These are phyloP conservation scores for Actias luna DNA, from an alignment of 2,888 invertebrate genomes.

Conservation along the genomic window DNA sequence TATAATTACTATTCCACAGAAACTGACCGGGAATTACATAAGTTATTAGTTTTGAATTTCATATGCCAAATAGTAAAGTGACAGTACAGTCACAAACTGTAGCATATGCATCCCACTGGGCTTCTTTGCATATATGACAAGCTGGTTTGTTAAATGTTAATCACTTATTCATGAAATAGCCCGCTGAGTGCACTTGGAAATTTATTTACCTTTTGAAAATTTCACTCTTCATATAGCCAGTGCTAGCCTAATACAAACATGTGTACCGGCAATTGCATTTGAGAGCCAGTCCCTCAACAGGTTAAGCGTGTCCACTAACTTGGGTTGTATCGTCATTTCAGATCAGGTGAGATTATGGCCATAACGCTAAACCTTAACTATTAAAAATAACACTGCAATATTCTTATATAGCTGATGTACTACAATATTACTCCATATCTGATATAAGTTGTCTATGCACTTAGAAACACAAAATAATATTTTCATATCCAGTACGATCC, in stretches of 20 bases:
- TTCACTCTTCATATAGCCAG: neutral
- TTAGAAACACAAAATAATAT: too few species aligned
- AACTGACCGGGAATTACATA: constrained; percentile 39
- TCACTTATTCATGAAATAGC: constrained; percentile 43
- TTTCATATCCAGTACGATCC: too few species aligned
- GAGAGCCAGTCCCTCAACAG: too few species aligned
- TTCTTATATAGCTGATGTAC: too few species aligned
- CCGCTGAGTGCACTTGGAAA: constrained; percentile 22
- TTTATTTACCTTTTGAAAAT: constrained; percentile 17
- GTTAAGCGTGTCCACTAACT: too few species aligned
- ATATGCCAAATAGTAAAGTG: constrained; percentile 52
- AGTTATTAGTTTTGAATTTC: constrained; percentile 53
- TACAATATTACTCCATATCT: too few species aligned
- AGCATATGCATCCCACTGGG: constrained; percentile 46
- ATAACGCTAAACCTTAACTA: too few species aligned
- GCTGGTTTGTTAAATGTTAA: constrained; percentile 56
- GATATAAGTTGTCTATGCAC: too few species aligned
- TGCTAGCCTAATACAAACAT: neutral
- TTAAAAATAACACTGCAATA: too few species aligned
- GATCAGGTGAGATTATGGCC: too few species aligned
- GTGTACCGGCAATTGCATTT: too few species aligned
- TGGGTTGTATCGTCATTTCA: too few species aligned
- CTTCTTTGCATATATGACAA: constrained; percentile 66
- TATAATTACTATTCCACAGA: constrained; percentile 16
- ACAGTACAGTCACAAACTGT: constrained; percentile 38